These are phyloP conservation scores for Montipora capricornis DNA, from an alignment of 64 coral and sea anemone genomes.

Conservation along the genomic window DNA sequence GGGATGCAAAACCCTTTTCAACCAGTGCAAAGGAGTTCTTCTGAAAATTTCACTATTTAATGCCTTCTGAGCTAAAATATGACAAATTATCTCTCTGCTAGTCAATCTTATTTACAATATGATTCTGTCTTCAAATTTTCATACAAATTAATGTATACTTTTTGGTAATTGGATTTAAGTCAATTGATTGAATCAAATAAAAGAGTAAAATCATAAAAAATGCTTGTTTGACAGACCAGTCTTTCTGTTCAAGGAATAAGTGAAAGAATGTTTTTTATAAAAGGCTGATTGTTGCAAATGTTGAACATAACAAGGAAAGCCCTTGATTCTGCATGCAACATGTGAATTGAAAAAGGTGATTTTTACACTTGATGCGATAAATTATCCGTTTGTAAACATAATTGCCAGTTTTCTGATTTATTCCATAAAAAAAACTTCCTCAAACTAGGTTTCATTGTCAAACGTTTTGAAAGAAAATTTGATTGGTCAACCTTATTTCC, in stretches of 20 bases:
- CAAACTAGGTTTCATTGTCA: neutral
- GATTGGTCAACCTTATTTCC: too few species aligned
- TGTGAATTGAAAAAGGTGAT: too few species aligned
- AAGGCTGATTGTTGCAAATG: neutral
- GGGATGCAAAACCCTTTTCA: too few species aligned
- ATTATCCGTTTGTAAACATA: too few species aligned
- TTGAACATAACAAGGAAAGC: neutral
- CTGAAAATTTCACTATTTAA: too few species aligned
- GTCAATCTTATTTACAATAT: constrained; percentile 20
- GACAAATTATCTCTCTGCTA: neutral
- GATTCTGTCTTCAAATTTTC: neutral
- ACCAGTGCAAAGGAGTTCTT: too few species aligned
- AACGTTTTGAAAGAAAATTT: neutral
- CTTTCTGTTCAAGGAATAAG: neutral
- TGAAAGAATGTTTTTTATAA: neutral
- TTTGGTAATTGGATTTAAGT: neutral
- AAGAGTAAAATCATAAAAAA: neutral
- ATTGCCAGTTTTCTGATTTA: too few species aligned
- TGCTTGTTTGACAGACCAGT: neutral
- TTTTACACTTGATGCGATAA: too few species aligned
- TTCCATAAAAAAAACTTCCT: neutral
- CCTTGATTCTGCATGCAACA: neutral
- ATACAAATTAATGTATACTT: neutral
- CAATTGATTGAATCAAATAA: neutral
- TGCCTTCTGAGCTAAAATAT: neutral